phyloP scores from a whole-genome alignment of 1,140 invertebrate genomes.

The Arctopsyche grandis region DNA sequence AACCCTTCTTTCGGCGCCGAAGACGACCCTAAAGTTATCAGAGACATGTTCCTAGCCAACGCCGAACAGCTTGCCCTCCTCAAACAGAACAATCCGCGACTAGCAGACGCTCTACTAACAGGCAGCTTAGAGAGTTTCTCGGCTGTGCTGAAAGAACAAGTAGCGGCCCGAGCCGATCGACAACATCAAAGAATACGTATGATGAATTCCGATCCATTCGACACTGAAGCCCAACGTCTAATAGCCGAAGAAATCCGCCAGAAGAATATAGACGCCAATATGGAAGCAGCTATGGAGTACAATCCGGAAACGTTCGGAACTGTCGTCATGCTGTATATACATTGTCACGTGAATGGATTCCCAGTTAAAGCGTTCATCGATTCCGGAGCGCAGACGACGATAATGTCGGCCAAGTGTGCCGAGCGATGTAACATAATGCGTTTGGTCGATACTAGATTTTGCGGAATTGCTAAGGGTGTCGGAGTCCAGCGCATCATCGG shows the following conservation, averaged over 20 bases:
- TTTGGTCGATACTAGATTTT: constrained; percentile 93
- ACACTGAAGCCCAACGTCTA: constrained; percentile 90
- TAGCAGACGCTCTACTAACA: constrained; percentile 90
- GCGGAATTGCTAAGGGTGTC: constrained; percentile 96
- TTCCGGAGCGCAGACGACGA: constrained; percentile 93
- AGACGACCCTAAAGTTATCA: constrained; percentile 89
- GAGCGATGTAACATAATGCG: constrained; percentile 96
- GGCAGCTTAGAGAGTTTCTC: constrained; percentile 87
- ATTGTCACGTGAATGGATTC: constrained; percentile 94
- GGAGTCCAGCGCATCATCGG: constrained; percentile 96
- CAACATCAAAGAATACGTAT: constrained; percentile 87
- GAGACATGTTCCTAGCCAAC: constrained; percentile 91
- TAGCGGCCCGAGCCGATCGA: constrained; percentile 78
- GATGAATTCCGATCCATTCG: constrained; percentile 94
- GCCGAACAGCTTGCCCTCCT: constrained; percentile 91
- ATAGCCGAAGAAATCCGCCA: constrained; percentile 96
- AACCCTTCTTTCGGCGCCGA: constrained; percentile 65
- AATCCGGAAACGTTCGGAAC: constrained; percentile 98
- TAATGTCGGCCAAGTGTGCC: constrained; percentile 92
- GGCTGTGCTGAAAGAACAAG: constrained; percentile 83
- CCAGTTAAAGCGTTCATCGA: constrained; percentile 98
- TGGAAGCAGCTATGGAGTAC: constrained; percentile 98
- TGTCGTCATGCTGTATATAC: constrained; percentile 97
- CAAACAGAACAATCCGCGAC: constrained; percentile 92
- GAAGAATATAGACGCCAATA: constrained; percentile 97